Conservation (phyloP, 1,140 invertebrate species). For the Idris sp. region DNA sequence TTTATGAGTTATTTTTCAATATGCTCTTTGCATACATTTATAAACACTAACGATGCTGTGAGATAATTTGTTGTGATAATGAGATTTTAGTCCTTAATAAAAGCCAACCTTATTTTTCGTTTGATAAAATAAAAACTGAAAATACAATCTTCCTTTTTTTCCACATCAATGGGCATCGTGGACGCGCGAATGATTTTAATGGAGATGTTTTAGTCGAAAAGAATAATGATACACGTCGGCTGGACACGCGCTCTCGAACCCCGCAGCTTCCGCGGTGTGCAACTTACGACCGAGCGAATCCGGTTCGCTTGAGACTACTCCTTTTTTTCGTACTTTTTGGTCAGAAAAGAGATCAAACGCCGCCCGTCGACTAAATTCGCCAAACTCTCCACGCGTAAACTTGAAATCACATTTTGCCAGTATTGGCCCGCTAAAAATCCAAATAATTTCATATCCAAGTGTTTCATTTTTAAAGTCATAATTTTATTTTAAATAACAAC, state of each 20-base stretch:
- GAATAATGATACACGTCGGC: conserved; percentile 68
- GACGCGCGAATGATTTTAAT: conserved; percentile 59
- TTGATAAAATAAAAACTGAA: conserved; percentile 32
- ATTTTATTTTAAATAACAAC: no score
- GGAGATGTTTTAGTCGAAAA: conserved; percentile 66
- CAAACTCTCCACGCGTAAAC: conserved; percentile 27
- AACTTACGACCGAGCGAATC: conserved; percentile 31
- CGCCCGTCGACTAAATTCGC: conserved; percentile 28
- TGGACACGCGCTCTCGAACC: conserved; percentile 52
- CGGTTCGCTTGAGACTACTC: conserved; percentile 38
- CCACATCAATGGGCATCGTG: conserved; percentile 36
- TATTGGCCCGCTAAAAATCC: conserved; percentile 4
- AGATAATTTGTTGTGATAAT: conserved; percentile 27
- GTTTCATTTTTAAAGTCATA: no score
- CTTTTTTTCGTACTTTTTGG: conserved; percentile 36
- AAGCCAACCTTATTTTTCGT: conserved; percentile 45
- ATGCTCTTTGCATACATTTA: no score
- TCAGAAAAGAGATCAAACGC: conserved; percentile 53
- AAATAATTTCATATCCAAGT: no score
- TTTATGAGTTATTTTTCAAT: no score
- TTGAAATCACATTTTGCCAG: background rate
- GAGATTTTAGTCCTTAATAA: conserved; percentile 36
- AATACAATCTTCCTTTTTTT: conserved; percentile 17
- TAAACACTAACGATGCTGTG: no score
- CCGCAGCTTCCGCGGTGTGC: conserved; percentile 54